Evolutionary conservation across 1,140 invertebrate species (phyloP).

Genomic region (Mercenaria mercenaria): DNA sequence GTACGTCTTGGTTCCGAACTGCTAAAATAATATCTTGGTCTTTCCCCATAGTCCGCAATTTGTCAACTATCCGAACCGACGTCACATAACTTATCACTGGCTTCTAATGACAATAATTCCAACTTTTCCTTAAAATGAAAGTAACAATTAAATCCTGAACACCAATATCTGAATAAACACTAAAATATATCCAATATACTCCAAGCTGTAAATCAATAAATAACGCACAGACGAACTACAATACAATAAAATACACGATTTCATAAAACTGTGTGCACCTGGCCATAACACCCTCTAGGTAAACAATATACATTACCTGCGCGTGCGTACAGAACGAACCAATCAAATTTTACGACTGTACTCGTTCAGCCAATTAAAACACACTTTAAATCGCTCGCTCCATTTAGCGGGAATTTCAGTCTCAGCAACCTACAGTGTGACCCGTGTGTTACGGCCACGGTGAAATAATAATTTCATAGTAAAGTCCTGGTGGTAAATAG

Average conservation of each 20-base stretch:
- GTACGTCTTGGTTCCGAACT: conserved; percentile 40
- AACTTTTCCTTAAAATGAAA: background rate
- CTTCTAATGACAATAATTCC: background rate
- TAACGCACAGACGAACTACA: background rate
- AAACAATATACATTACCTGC: conserved; percentile 48
- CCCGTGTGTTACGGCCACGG: too few relatives aligned
- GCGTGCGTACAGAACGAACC: conserved; percentile 20
- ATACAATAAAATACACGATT: conserved; percentile 11
- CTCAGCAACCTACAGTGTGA: too few relatives aligned
- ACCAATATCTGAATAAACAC: background rate
- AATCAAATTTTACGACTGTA: background rate
- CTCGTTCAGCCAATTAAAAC: background rate
- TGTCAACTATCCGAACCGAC: background rate
- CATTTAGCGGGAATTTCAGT: background rate
- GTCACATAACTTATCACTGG: background rate
- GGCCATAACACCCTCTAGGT: conserved; percentile 28
- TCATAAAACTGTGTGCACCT: conserved; percentile 26
- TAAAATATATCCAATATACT: conserved; percentile 6
- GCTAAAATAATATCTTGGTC: conserved; percentile 52
- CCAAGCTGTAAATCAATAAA: background rate
- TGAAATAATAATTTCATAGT: too few relatives aligned
- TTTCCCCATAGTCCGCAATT: conserved; percentile 19
- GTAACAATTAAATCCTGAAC: background rate
- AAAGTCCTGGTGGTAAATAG: too few relatives aligned
- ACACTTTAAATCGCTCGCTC: too few relatives aligned